Base-by-base conservation (phyloP, 2,888 invertebrate species). In the Strigamia maritima region DNA sequence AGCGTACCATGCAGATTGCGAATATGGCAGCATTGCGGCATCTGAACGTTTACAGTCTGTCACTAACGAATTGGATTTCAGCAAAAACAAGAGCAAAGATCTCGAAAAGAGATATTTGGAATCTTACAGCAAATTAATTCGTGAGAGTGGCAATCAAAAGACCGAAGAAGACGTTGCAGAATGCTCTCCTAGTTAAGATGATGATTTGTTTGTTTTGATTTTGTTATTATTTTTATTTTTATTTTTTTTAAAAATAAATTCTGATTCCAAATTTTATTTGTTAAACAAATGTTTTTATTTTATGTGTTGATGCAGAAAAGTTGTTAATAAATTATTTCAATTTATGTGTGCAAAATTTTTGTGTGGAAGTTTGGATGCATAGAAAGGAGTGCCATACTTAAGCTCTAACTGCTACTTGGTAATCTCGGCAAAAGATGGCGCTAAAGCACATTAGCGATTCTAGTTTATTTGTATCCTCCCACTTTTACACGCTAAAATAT, bases 21-120 rank as follows among this genome's bases (percentile, higher is more conserved):
- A 77, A 24, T 77, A 49, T 26, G 22, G 16, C 24, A 54, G 54
- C 35, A 77, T 60, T 28, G 77, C 77, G 24, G 77, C 60, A 19
- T 49, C 77, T 12, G 77, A 77, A 49, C 40, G 77, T 12, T 35
- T 77, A 49, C 77, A 77, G 49, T 49, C 77, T n/a, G 49, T 49
- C 26, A 24, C 22, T 16, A 77, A 14, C 10, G 26, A 24, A 54
- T 44, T 77, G 12, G 28, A 77, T 14, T 26, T 28, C 14, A 77
- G 77, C 28, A 77, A 77, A 26, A 49, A 49, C n/a, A 77, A 77
- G 35, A 54, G 54, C n/a, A 54, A 44, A 60, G 35, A 54, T 6
- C 35, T 77, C 16, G 77, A 77, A 26, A 49, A 26, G 14, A 49
- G 49, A 26, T 77, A 77, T 28, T 28, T 77, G 49, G 49, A 77